Base-by-base conservation (phyloP, 2,113 vertebrate species). In the Aegypius monachus region DNA sequence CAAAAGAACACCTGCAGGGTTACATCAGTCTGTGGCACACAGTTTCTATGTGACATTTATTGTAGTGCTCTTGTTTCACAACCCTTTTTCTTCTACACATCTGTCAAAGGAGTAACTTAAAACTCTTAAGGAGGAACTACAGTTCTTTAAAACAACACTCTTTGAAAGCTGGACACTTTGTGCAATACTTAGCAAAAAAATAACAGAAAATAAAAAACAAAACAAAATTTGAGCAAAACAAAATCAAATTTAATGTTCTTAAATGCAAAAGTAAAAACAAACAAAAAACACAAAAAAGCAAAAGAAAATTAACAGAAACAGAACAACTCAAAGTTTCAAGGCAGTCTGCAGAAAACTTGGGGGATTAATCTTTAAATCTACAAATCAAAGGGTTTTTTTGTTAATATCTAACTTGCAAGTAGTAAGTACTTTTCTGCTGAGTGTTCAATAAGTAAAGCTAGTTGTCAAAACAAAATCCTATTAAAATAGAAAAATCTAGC, bases 181-280 rank as follows among this genome's bases (percentile, higher is more conserved):
- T 95, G 95, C 90, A 98, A 97, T 97, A 93, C 96, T 97, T 94
- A 97, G 95, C 97, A 97, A 98, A 97, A 98, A 97, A 97, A 97
- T 56, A 97, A 98, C 91, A 97, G 97, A 98, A 99, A 98, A 98
- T 98, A 99, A 98, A 98, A 99, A 99, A 98, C 98, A 99, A 99
- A 99, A 98, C 98, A 99, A 99, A 99, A 97, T 87, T 99, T 98
- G 98, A 98, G 98, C 98, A 98, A 99, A 99, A 99, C 98, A 98
- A 99, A 99, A 99, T 97, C 98, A 99, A 99, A 99, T 99, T 99
- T 99, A 99, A 99, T 99, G 98, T 98, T 99, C 98, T 98, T 98
- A 99, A 98, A 98, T 98, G 98, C 98, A 99, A 99, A 98, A 98
- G 98, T 98, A 99, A 99, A 99, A 98, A 98, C 98, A 98, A 99